These are phyloP conservation scores for Romanomermis culicivorax DNA, from an alignment of 2,888 invertebrate genomes.

Conservation along the genomic window DNA sequence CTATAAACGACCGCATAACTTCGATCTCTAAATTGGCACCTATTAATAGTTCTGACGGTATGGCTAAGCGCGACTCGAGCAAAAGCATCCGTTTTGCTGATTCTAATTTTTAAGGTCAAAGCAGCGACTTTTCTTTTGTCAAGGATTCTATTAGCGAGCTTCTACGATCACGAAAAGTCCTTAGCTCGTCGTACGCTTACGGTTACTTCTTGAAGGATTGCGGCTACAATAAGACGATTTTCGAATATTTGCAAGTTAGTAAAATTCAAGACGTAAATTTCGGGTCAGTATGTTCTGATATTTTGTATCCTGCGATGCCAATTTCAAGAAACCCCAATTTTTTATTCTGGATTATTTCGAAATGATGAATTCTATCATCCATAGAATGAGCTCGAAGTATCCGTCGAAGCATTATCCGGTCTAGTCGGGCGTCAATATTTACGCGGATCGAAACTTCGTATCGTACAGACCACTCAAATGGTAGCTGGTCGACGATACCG, in stretches of 20 bases:
- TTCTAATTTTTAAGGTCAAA: conserved; percentile 1
- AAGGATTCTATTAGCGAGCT: conserved; percentile 44
- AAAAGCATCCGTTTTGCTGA: too few relatives aligned
- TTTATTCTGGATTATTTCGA: too few relatives aligned
- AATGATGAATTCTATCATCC: too few relatives aligned
- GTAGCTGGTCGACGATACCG: conserved; percentile 42
- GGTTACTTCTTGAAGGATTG: conserved; percentile 44
- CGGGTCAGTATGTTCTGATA: too few relatives aligned
- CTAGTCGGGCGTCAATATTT: conserved; percentile 44
- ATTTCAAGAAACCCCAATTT: too few relatives aligned
- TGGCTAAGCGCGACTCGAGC: background rate
- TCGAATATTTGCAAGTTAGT: conserved; percentile 46
- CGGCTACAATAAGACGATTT: conserved; percentile 44
- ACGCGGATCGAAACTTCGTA: conserved; percentile 41
- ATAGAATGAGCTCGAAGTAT: conserved; percentile 47
- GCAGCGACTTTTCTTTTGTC: conserved; percentile 33
- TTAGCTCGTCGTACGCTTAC: conserved; percentile 47
- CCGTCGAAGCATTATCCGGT: conserved; percentile 43
- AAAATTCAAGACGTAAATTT: too few relatives aligned
- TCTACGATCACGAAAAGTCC: conserved; percentile 40
- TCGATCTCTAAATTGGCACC: conserved; percentile 37
- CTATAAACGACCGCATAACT: conserved; percentile 43
- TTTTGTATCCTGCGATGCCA: too few relatives aligned
- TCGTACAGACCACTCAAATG: conserved; percentile 41
- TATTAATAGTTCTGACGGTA: background rate